phyloP scores from a whole-genome alignment of 1,140 invertebrate genomes.

The Capitella teleta region DNA sequence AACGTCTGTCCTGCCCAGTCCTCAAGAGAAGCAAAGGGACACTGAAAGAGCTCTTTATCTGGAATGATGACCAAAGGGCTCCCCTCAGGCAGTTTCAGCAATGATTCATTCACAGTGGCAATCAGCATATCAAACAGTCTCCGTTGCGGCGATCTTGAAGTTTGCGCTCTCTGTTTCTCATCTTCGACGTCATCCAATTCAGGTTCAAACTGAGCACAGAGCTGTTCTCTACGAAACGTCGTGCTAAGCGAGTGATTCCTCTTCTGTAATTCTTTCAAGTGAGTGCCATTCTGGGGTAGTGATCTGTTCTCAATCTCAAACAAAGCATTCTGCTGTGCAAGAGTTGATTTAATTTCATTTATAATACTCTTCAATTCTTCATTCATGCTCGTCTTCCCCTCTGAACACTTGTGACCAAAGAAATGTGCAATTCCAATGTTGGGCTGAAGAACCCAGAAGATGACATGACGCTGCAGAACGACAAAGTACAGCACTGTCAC shows the following conservation, averaged over 20 bases:
- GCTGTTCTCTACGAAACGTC: too few species aligned
- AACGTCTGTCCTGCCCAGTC: conserved; percentile 20
- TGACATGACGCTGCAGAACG: conserved; percentile 19
- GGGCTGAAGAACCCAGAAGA: conserved; percentile 34
- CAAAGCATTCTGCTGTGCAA: too few species aligned
- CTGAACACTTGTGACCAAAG: too few species aligned
- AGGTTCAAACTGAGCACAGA: too few species aligned
- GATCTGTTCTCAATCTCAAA: too few species aligned
- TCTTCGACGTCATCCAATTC: neutral
- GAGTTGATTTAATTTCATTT: too few species aligned
- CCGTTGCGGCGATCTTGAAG: conserved; percentile 14
- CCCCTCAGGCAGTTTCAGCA: conserved; percentile 19
- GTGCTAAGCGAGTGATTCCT: too few species aligned
- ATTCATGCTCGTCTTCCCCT: too few species aligned
- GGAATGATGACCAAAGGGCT: conserved; percentile 30
- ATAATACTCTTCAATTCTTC: too few species aligned
- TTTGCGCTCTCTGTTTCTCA: conserved; percentile 14
- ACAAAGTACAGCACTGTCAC: conserved; percentile 30
- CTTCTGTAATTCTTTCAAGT: too few species aligned
- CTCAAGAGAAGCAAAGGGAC: conserved; percentile 26
- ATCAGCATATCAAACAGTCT: conserved; percentile 27
- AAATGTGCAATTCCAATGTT: too few species aligned
- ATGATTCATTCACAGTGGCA: conserved; percentile 28
- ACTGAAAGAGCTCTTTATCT: conserved; percentile 27
- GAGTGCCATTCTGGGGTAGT: too few species aligned